Conservation (phyloP, 2,797 vertebrate genomes). For the Balearica regulorum region DNA sequence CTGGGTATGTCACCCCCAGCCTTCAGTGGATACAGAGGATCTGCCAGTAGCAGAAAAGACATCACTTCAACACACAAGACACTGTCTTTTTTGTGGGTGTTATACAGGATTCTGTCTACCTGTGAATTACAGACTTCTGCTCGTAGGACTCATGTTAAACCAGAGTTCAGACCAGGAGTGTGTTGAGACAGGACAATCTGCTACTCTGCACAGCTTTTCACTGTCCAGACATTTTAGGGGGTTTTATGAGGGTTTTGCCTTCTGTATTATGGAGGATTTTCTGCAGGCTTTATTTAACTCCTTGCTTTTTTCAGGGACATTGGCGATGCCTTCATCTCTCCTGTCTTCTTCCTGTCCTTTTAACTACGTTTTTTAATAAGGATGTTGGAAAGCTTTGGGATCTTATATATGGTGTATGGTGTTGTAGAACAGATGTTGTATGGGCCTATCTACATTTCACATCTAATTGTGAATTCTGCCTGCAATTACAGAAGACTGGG, state of each 20-base stretch:
- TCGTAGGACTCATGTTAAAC: background rate
- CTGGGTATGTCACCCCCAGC: background rate
- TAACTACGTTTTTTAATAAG: background rate
- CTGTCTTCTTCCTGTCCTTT: background rate
- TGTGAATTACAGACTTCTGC: background rate
- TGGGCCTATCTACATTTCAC: background rate
- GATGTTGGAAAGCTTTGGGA: background rate
- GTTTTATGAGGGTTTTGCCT: background rate
- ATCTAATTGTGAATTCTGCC: background rate
- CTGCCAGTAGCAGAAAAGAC: background rate
- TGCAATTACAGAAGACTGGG: background rate
- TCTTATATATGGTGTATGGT: background rate
- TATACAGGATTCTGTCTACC: background rate
- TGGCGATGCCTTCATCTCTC: background rate
- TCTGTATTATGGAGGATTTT: background rate
- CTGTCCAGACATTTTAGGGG: background rate
- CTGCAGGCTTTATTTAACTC: background rate
- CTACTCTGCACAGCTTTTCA: background rate
- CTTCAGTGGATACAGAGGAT: background rate
- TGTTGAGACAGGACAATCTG: background rate
- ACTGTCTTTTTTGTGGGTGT: rapidly evolving
- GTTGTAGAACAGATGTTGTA: background rate
- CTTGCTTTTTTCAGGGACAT: background rate
- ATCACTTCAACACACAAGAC: background rate
- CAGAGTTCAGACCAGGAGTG: background rate